Percentiles rank a stretch among this genome's conserved stretches.
Conservation (phyloP, 2,113 vertebrate species). For the Oostethus manadensis region DNA sequence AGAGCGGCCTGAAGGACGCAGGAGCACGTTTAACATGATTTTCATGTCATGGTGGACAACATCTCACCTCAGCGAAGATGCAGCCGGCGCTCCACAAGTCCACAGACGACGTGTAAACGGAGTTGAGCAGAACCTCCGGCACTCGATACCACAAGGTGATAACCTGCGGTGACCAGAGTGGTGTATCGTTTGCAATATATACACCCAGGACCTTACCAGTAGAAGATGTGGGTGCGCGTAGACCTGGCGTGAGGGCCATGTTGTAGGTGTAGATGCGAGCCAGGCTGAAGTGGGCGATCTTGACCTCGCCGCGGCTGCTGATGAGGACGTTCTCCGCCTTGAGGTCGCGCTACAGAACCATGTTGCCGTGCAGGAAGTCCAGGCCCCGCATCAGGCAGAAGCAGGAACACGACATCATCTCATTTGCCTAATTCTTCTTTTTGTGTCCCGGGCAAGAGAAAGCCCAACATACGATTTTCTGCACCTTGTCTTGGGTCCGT, state of each 20-base stretch:
- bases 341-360: conserved; percentile 73
- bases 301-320: conserved; percentile 67
- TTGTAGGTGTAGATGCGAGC: conserved; percentile 70
- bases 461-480: not conserved
- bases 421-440: not conserved
- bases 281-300: conserved; percentile 76
- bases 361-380: conserved; percentile 75
- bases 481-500: conserved; percentile 60
- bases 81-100: conserved; percentile 77
- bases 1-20: conserved; percentile 60
- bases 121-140: conserved; percentile 73
- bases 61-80: conserved; percentile 70
- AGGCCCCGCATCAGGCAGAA: conserved; percentile 61
- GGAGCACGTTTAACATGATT: not conserved
- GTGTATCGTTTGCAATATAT: not conserved
- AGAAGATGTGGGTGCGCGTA: conserved; percentile 41
- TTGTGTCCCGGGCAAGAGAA: not conserved
- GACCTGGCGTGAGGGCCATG: conserved; percentile 73
- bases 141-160: conserved; percentile 77
- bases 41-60: not conserved
- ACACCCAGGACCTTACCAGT: not conserved
- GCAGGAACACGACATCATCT: not conserved
- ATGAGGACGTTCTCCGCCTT: conserved; percentile 75
- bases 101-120: conserved; percentile 71
- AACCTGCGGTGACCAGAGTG: conserved; percentile 52